These are phyloP conservation scores for Phaedon cochleariae DNA, from an alignment of 2,888 invertebrate species.

Conservation along the genomic window DNA sequence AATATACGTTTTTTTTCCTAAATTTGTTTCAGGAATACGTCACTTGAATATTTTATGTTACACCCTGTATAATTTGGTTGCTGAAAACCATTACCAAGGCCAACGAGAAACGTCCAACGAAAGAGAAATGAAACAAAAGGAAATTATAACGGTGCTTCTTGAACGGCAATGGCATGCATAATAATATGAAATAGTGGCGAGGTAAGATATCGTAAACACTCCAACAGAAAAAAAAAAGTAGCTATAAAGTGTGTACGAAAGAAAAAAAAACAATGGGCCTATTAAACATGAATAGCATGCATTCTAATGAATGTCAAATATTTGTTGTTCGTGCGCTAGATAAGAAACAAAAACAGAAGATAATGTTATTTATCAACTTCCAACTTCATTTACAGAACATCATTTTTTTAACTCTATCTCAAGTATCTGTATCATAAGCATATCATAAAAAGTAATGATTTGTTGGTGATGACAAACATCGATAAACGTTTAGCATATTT, in stretches of 20 bases:
- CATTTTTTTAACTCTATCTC: no score
- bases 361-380: no score
- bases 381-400: no score
- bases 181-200: background rate
- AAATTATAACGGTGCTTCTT: slow-evolving; percentile 14
- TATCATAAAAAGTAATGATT: no score
- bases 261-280: background rate
- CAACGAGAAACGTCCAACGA: background rate
- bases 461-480: no score
- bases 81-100: background rate
- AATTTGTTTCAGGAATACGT: no score
- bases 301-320: background rate
- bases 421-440: no score
- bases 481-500: no score
- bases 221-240: background rate
- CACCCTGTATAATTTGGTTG: background rate
- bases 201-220: background rate
- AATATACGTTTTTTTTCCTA: no score
- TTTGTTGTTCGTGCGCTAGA: background rate
- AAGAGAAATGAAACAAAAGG: slow-evolving; percentile 9
- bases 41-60: no score
- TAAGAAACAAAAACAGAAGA: background rate
- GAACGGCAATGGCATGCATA: background rate
- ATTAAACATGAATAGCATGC: background rate
- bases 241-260: background rate